Evolutionary conservation across 1,140 invertebrate genomes (phyloP).

Genomic region (Scylla paramamosain): DNA sequence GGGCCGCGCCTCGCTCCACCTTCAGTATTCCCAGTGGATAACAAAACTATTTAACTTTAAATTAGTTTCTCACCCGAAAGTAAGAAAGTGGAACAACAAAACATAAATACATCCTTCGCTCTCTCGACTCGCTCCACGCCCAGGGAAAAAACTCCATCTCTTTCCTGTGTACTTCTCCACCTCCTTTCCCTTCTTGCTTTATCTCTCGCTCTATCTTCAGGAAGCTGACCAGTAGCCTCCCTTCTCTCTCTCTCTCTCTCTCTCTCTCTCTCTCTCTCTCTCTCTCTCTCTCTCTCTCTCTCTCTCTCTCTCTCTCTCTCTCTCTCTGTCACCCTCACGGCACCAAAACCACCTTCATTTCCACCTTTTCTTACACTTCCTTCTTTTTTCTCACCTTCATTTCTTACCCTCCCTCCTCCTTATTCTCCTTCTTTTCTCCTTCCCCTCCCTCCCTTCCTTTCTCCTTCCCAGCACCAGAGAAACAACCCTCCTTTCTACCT

Average conservation of each 20-base stretch:
- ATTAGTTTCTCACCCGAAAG: not conserved
- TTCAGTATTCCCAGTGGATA: constrained; percentile 1
- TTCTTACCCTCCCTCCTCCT: not conserved
- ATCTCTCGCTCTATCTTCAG: not conserved
- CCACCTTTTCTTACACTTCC: not conserved
- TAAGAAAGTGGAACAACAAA: not conserved
- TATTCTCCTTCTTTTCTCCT: not conserved
- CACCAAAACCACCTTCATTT: no score
- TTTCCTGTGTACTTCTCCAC: not conserved
- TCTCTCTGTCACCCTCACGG: not conserved
- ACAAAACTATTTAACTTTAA: constrained; percentile 15
- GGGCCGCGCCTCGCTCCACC: not conserved
- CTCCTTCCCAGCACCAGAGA: not conserved
- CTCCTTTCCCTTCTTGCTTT: not conserved
- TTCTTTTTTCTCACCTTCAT: not conserved
- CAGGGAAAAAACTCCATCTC: not conserved
- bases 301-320: constrained; percentile 20
- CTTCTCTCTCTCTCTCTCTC: not conserved
- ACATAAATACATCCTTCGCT: not conserved
- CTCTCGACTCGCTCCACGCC: not conserved
- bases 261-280: constrained; percentile 18
- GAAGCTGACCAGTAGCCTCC: no score
- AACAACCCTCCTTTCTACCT: no score
- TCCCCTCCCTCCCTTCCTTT: not conserved
- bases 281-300: constrained; percentile 20